Percentiles rank a stretch among this genome's conserved stretches.
phyloP scores from a whole-genome alignment of 2,888 invertebrate species.

The Sicus ferrugineus region DNA sequence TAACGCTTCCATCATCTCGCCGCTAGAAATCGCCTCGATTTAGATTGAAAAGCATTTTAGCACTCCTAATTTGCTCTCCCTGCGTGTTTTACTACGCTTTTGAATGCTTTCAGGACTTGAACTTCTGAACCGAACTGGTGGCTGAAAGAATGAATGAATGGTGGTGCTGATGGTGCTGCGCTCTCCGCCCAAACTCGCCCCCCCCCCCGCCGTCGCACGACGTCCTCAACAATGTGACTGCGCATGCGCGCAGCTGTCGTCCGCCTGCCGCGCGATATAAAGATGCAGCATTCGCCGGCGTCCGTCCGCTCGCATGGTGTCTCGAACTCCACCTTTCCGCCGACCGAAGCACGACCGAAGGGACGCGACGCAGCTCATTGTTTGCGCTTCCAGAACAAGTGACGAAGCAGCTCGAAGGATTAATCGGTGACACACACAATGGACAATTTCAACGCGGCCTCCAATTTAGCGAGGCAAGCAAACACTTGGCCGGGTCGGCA shows the following conservation, averaged over 20 bases:
- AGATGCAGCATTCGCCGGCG: background rate
- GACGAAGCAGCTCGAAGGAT: slow-evolving; percentile 62
- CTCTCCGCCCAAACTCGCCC: background rate
- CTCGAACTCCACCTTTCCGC: slow-evolving; percentile 12
- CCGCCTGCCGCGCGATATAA: background rate
- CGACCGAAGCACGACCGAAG: background rate
- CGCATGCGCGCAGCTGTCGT: background rate
- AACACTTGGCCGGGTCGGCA: background rate
- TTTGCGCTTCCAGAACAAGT: slow-evolving; percentile 44
- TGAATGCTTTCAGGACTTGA: background rate
- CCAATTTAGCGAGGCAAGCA: slow-evolving; percentile 23
- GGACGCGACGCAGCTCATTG: slow-evolving; percentile 13
- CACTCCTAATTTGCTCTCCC: background rate
- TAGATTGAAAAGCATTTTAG: no score
- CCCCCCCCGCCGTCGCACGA: background rate
- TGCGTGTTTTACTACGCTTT: background rate
- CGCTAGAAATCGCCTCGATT: no score
- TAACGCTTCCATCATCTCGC: no score
- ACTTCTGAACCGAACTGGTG: background rate
- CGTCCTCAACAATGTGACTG: slow-evolving; percentile 8
- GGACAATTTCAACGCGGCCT: slow-evolving; percentile 36
- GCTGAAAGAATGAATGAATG: background rate
- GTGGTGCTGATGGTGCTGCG: background rate
- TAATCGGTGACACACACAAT: slow-evolving; percentile 63
- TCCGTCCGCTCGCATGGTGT: background rate